Conservation (phyloP, 2,888 invertebrate genomes). For the Cosmia pyralina region DNA sequence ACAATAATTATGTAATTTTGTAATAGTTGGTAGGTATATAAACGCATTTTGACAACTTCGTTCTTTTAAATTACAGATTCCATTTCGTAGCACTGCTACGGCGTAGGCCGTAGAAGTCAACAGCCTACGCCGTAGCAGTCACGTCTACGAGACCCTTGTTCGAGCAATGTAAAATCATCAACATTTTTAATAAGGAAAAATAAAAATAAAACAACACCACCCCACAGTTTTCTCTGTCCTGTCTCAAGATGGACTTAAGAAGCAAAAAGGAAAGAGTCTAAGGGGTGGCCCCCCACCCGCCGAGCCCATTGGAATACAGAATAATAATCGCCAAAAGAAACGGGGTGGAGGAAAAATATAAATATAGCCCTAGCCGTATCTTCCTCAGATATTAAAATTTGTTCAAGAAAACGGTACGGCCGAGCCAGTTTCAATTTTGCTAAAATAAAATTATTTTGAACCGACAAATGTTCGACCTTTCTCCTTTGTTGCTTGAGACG, state of each 20-base stretch:
- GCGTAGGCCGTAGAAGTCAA: background rate
- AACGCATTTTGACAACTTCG: background rate
- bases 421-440: conserved; percentile 82
- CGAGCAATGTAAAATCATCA: too few species aligned
- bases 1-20: too few species aligned
- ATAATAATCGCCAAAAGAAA: conserved; percentile 91
- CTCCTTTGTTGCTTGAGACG: conserved; percentile 59
- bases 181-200: background rate
- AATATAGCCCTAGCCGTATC: conserved; percentile 80
- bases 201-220: conserved; percentile 40
- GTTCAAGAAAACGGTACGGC: conserved; percentile 80
- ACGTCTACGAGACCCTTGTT: background rate
- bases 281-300: conserved; percentile 79
- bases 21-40: too few species aligned
- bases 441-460: conserved; percentile 84
- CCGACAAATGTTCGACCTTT: conserved; percentile 65
- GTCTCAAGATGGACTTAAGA: conserved; percentile 90
- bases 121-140: conserved; percentile 30
- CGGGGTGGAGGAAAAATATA: conserved; percentile 88
- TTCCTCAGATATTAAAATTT: conserved; percentile 89
- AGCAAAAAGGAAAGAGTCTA: conserved; percentile 90
- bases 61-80: background rate
- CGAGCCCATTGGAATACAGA: conserved; percentile 88
- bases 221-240: conserved; percentile 73
- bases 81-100: conserved; percentile 3